Evolutionary conservation across 1,140 invertebrate genomes (phyloP), one percentile per base, ranked within the genome.

Genomic region (Coptotermes formosanus): DNA sequence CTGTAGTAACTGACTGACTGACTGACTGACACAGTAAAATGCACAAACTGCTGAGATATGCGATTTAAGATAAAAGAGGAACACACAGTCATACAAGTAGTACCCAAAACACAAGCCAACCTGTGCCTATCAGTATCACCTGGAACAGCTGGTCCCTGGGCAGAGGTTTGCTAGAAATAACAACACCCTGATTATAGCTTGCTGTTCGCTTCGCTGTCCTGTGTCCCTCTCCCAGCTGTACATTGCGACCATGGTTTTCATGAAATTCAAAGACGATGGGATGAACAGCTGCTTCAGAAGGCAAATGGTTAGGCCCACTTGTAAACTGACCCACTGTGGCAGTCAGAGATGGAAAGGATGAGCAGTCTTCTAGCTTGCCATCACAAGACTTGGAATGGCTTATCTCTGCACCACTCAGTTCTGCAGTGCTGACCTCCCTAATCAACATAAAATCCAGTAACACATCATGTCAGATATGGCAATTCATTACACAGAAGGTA

Each of bases 171-270:
- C 90, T 92, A 38, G 93, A 93, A 88, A 96, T 92, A 7, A 95
- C 93, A 75, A 96, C 91, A 8, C 94, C 95, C 89, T 96, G 94
- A 91, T 96, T 96, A 89, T 96, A 96, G 88, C 95, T 95, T 12
- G 94, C 94, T 23, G 94, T 93, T 88, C 96, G 91, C 86, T 91
- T 92, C 2, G 95, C 95, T 23, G 92, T 91, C 38, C 92, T 91
- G 87, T 93, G 92, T 12, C 91, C 91, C 87, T 93, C 92, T 25
- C 90, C 91, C 0, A 97, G 89, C 87, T 95, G 92, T 45, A 97
- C 93, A 91, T 97, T 96, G 88, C 95, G 93, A 0, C 96, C 96
- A 89, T 95, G 95, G 88, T 93, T 92, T 86, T 95, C 94, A 85
- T 94, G 92, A 87, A 95, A 94, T 12, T 83, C 86, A n/a, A 86